Conservation (phyloP, 2,797 vertebrate species). For the Ctenopoma kingsleyae region DNA sequence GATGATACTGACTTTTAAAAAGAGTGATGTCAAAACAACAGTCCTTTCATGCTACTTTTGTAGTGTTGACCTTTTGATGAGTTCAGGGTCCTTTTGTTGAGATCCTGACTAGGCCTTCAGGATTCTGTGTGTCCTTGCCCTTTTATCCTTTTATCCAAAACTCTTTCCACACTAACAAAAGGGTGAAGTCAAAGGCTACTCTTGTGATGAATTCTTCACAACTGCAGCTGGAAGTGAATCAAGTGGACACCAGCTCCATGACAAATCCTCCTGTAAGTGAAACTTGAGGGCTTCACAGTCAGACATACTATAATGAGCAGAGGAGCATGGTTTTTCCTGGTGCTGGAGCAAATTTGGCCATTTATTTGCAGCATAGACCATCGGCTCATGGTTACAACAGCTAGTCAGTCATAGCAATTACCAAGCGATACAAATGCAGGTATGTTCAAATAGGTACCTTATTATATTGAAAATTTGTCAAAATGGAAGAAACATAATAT, state of each 20-base stretch:
- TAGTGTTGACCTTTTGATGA: constrained; percentile 54
- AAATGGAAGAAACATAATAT: not conserved
- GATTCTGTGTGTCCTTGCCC: constrained; percentile 4
- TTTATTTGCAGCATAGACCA: constrained; percentile 38
- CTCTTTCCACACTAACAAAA: constrained; percentile 38
- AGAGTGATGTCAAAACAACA: constrained; percentile 56
- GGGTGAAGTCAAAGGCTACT: constrained; percentile 47
- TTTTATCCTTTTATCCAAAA: constrained; percentile 38
- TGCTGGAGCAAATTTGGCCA: constrained; percentile 30
- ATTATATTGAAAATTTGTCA: constrained; percentile 14
- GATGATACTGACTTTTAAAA: constrained; percentile 44
- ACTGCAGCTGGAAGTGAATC: constrained; percentile 42
- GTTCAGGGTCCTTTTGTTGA: constrained; percentile 29
- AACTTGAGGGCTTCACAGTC: constrained; percentile 50
- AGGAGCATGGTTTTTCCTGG: constrained; percentile 18
- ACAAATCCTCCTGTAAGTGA: constrained; percentile 48
- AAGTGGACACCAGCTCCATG: constrained; percentile 45
- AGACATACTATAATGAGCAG: constrained; percentile 47
- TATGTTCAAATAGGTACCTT: constrained; percentile 20
- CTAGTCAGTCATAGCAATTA: constrained; percentile 30
- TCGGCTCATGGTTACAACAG: constrained; percentile 14
- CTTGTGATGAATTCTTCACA: constrained; percentile 55
- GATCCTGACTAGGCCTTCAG: constrained; percentile 13
- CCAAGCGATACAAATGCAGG: constrained; percentile 23
- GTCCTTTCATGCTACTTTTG: constrained; percentile 47